Evolutionary conservation across 1,140 invertebrate species (phyloP).

Genomic region (Lepidurus arcticus): DNA sequence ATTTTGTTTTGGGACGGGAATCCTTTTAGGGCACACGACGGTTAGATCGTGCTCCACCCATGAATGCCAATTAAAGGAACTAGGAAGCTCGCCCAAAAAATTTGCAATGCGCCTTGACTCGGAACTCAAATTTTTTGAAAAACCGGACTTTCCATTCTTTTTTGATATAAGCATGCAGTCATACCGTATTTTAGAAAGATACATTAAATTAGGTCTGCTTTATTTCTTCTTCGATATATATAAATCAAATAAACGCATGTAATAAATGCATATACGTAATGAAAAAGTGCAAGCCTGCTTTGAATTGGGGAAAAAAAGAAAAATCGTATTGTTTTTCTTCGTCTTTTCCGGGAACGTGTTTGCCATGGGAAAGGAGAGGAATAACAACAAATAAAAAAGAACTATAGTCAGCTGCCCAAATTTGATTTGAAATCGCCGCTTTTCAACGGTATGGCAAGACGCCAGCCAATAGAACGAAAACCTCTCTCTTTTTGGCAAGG

Average conservation of each 20-base stretch:
- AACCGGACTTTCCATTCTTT: no score
- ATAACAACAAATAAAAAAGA: background rate
- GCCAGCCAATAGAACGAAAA: background rate
- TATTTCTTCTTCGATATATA: no score
- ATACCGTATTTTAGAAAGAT: no score
- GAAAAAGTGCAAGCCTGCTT: background rate
- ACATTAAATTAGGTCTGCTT: no score
- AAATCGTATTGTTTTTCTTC: background rate
- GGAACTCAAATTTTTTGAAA: no score
- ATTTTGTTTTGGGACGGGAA: background rate
- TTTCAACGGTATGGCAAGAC: background rate
- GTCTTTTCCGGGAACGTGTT: constrained; percentile 6
- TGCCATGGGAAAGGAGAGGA: background rate
- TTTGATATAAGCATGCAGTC: no score
- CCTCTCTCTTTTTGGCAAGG: constrained; percentile 8
- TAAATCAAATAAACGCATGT: no score
- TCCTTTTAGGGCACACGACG: constrained; percentile 14
- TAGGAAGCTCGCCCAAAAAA: no score
- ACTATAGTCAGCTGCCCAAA: background rate
- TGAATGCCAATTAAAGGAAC: background rate
- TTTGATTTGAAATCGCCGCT: constrained; percentile 20
- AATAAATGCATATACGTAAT: background rate
- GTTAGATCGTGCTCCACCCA: background rate
- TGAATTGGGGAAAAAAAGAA: background rate
- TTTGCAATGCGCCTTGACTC: no score